Conservation (phyloP, 2,797 vertebrate species). For the Spinus olivaceus region DNA sequence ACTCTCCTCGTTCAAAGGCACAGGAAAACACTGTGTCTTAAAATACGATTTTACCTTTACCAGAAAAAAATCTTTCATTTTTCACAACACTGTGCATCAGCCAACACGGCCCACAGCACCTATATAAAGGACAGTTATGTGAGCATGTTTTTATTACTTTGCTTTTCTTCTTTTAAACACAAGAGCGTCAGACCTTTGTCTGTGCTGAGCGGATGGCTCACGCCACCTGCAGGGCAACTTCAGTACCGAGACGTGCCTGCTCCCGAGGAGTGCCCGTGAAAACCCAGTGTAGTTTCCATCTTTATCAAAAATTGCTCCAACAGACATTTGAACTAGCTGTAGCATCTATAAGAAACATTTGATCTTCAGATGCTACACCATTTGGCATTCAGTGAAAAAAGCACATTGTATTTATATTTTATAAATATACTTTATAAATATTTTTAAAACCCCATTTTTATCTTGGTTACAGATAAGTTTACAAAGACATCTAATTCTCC, state of each 20-base stretch:
- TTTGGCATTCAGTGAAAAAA: neutral
- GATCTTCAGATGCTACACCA: neutral
- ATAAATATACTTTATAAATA: neutral
- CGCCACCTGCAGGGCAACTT: constrained; percentile 52
- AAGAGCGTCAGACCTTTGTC: neutral
- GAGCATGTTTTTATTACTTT: neutral
- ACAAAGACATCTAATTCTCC: neutral
- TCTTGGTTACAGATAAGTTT: neutral
- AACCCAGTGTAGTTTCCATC: neutral
- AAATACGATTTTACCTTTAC: neutral
- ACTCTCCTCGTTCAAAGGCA: neutral
- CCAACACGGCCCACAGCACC: neutral
- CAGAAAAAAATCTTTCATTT: neutral
- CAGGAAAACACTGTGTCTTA: neutral
- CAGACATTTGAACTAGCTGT: neutral
- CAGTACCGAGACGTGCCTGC: accelerated
- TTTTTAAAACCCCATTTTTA: neutral
- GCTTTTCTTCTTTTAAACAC: neutral
- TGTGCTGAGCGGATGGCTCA: neutral
- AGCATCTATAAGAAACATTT: neutral
- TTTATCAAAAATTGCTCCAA: neutral
- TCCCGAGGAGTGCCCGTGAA: neutral
- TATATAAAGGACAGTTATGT: neutral
- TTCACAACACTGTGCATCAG: neutral
- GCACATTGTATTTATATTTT: neutral